Evolutionary conservation across 1,140 invertebrate species (phyloP), one percentile per base, ranked within the genome.

Genomic region (Saccostrea echinata): DNA sequence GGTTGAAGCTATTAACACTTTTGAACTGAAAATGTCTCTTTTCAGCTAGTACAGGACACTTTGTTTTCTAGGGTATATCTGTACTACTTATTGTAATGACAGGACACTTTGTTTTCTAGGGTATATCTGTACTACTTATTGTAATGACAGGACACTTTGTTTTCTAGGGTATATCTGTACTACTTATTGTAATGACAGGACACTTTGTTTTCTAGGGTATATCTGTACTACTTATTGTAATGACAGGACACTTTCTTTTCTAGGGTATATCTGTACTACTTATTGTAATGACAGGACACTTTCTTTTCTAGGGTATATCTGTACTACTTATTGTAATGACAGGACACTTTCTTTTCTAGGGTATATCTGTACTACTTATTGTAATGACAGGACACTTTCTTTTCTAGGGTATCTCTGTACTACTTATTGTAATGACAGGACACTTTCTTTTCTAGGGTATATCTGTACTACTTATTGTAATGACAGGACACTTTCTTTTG

Each of bases 381-480:
- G 64, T 87, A 12, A 64, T 87, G 55, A n/a, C 35, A 43, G 43
- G 43, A 43, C 43, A 43, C 51, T 4, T 84, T 84, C 21, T 6
- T 64, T 84, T 87, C n/a, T 55, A 87, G 86, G 80, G 86, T n/a
- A 64, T 87, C 18, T 12, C 64, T 0, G 51, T 61, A 30, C 80
- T 87, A 8, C 55, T 87, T 24, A 16, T 81, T 81, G 64, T 87
- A 12, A 64, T 87, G 55, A n/a, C 35, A 43, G 43, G 43, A 43
- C 43, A 43, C 51, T 4, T 84, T 84, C 21, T 6, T 64, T 84
- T 87, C n/a, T 55, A 87, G 86, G 80, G 86, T n/a, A 64, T 87
- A 8, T 12, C 64, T 0, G 51, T 61, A 30, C 80, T 87, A 8
- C 55, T 87, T 24, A 16, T 81, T 81, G 64, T 87, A 12, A 64